Evolutionary conservation across 2,888 invertebrate genomes (phyloP), one percentile per base, ranked within the genome.

Genomic region (Azorinus chamasolen): DNA sequence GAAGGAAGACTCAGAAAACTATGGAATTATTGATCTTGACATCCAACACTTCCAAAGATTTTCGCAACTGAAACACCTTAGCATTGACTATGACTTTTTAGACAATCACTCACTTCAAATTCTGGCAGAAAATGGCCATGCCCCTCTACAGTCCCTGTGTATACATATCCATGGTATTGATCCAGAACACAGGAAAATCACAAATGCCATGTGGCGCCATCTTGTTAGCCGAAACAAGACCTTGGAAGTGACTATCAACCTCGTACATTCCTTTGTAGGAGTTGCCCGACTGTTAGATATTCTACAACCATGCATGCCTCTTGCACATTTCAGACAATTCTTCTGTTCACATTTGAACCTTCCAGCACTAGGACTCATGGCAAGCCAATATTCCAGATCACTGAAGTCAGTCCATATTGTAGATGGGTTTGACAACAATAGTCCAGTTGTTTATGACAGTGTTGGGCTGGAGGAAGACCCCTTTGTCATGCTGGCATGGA

Each of bases 81-180:
- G 95, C 85, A 94, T 93, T 58, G 93, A 93, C 79, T 93, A 90
- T 72, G 93, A 93, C 78, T 88, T 90, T 66, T 73, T 93, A 16
- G 89, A 87, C 22, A 89, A 91, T 46, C 83, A 88, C 48, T 73
- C 92, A n/a, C 84, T 93, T 24, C 70, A 79, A 50, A 64, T 79
- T 37, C 90, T 92, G 59, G 58, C 86, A 20, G 75, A 86, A 43
- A 82, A 84, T 18, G 62, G 82, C 48, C 79, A 79, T 59, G 64
- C 77, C 53, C 85, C 83, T n/a, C 83, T 93, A 32, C 63, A 86
- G 51, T 84, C 95, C 86, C 93, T 96, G 39, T 94, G 95, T 70
- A 94, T 96, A 79, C 96, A 96, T 88, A 94, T 96, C 55, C 96
- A 96, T 91, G 95, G 95, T 22, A 94, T 96, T 87, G 95, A 95